Evolutionary conservation across 2,888 invertebrate genomes (phyloP), one percentile per base, ranked within the genome.

Genomic region (Merodon equestris): DNA sequence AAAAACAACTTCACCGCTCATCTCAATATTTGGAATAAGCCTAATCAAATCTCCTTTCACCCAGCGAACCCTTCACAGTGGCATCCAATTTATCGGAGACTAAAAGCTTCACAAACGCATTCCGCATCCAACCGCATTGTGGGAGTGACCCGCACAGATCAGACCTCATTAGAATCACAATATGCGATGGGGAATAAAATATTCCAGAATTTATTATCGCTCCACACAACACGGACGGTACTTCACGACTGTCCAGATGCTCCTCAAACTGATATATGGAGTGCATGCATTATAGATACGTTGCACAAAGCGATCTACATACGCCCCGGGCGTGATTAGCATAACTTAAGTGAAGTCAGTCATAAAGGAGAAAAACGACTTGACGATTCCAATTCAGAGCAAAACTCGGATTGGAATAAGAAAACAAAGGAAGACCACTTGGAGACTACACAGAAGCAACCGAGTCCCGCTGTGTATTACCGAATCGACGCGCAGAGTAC

Each of bases 11-110:
- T n/a, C n/a, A 63, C 42, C 58, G 57, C 73, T 77, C 67, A 77
- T 77, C 77, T 53, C 77, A 77, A 73, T 77, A 77, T 77, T 77
- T 77, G 72, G 77, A 67, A 77, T 73, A 63, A 68, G 60, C 48
- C 72, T 54, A 76, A 76, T 76, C 66, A 76, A 60, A 71, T 42
- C 13, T 15, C 48, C 34, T 42, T 54, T 60, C 54, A 48, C 15
- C 7, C 40, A 36, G 56, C 61, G 19, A 68, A 19, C 34, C 47
- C 47, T 19, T 68, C 67, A 72, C 61, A 68, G 60, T 63, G 51
- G 61, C 63, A 54, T 53, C 56, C 71, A 66, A 61, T 61, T 64
- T 27, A 50, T 3, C 5, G 14, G 34, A 17, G 40, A 40, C 17
- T 54, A 18, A 42, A 58, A 42, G 27, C 48, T 4, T 42, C 54